Percentiles rank a stretch among this genome's conserved stretches.
Evolutionary conservation across 2,888 invertebrate species (phyloP).

Genomic region (Drosophila fulvimacula): DNA sequence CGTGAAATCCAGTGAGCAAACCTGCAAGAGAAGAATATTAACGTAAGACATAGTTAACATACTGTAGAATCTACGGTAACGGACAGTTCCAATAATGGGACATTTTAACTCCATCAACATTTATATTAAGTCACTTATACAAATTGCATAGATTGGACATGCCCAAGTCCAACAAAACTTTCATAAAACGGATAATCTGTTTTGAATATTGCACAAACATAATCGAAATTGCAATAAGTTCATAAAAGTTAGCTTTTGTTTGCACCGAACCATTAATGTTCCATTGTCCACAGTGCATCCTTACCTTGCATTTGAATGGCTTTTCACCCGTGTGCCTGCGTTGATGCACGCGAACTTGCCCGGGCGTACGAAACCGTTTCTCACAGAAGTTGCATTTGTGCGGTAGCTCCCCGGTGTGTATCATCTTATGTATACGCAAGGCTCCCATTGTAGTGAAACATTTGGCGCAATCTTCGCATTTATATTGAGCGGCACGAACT

Average conservation of each 20-base stretch:
- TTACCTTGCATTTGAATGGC: constrained; percentile 82
- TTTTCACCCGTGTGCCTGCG: constrained; percentile 83
- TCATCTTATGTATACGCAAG: constrained; percentile 77
- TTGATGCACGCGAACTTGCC: constrained; percentile 82
- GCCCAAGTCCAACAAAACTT: too few species aligned
- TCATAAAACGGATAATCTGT: too few species aligned
- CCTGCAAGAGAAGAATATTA: constrained; percentile 45
- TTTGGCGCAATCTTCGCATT: constrained; percentile 75
- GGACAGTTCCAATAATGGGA: not conserved
- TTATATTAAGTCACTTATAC: not conserved
- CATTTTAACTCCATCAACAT: not conserved
- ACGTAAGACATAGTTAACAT: not conserved
- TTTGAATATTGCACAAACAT: too few species aligned
- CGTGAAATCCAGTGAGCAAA: constrained; percentile 80
- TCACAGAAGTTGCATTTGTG: constrained; percentile 80
- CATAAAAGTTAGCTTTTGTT: not conserved
- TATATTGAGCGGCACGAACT: constrained; percentile 12
- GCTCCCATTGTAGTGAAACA: constrained; percentile 78
- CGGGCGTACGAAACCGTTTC: constrained; percentile 82
- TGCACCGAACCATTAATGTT: not conserved
- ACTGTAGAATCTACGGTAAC: too few species aligned
- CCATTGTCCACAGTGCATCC: not conserved
- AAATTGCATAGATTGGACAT: too few species aligned
- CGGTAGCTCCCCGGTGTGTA: constrained; percentile 82
- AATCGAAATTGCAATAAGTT: not conserved